A percentile compares a stretch with the other conserved stretches of the same genome.
Evolutionary conservation across 2,113 vertebrate genomes (phyloP).

Genomic region (Tauraco erythrolophus): DNA sequence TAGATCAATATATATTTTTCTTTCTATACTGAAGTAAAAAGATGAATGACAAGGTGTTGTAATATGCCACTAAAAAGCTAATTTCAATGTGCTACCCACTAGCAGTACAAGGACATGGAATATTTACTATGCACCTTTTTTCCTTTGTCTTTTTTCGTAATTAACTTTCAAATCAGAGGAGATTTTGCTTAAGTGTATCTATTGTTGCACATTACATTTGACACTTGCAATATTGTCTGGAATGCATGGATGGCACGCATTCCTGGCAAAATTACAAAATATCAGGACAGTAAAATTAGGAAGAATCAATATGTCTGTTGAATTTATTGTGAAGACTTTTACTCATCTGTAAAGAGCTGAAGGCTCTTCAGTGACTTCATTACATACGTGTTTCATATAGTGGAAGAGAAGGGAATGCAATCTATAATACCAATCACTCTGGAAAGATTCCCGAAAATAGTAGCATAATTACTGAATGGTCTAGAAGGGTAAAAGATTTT

Average conservation of each 20-base stretch:
- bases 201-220: background rate
- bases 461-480: background rate
- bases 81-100: background rate
- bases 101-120: background rate
- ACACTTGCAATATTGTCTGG: background rate
- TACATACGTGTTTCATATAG: background rate
- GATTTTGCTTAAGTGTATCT: background rate
- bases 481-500: background rate
- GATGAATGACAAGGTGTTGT: background rate
- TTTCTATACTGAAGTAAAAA: background rate
- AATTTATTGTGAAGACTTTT: background rate
- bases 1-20: background rate
- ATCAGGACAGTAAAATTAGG: conserved; percentile 8
- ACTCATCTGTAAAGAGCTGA: background rate
- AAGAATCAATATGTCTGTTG: background rate
- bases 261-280: background rate
- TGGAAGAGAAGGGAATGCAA: background rate
- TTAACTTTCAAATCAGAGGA: conserved; percentile 5
- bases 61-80: background rate
- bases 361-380: background rate
- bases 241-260: background rate
- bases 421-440: background rate
- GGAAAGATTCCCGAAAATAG: background rate
- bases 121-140: background rate
- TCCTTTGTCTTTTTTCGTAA: background rate